Conservation (phyloP, 2,113 vertebrate genomes). For the Misgurnus anguillicaudatus region DNA sequence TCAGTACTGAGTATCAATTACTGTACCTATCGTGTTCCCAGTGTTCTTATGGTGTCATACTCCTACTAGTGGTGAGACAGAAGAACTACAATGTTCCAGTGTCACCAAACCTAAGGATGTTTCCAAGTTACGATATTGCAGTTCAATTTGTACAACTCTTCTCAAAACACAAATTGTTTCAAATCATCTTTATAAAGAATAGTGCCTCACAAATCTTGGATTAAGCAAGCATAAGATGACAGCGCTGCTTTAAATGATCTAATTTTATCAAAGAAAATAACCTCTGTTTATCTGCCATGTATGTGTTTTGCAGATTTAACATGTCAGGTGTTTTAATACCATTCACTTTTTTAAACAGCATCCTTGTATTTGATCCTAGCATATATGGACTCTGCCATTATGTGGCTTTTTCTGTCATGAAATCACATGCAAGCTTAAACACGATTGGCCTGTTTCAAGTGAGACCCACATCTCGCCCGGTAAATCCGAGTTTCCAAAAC, state of each 20-base stretch:
- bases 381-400: constrained; percentile 11
- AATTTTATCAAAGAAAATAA: not conserved
- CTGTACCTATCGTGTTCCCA: not conserved
- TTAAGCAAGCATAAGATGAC: too few relatives aligned
- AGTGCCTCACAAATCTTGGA: too few relatives aligned
- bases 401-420: constrained; percentile 27
- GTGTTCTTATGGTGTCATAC: not conserved
- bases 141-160: not conserved
- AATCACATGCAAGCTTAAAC: constrained; percentile 1
- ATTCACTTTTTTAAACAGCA: not conserved
- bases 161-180: not conserved
- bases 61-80: constrained; percentile 13
- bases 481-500: constrained; percentile 17
- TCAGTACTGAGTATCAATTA: constrained; percentile 14
- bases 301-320: constrained; percentile 1
- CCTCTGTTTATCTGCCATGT: not conserved
- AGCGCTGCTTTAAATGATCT: not conserved
- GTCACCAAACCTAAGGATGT: not conserved
- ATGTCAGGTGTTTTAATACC: not conserved
- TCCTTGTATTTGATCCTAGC: not conserved
- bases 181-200: too few relatives aligned
- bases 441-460: constrained; percentile 4
- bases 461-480: not conserved
- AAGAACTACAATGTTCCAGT: constrained; percentile 4
- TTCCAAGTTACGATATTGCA: not conserved